Conservation (phyloP, 1,140 invertebrate species). For the Capitella teleta region DNA sequence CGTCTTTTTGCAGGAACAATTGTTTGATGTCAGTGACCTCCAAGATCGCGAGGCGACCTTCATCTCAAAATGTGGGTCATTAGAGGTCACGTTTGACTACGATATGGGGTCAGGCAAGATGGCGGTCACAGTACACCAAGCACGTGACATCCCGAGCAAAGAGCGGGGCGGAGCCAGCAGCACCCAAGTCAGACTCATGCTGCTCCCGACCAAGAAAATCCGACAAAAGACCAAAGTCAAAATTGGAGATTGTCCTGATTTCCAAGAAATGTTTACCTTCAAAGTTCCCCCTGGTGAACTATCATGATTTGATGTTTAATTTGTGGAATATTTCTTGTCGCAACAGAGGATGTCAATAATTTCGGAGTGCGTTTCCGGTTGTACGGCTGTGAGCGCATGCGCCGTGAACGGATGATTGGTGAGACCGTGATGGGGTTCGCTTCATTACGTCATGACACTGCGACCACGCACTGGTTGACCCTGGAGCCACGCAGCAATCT, state of each 20-base stretch:
- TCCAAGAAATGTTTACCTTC: conserved; percentile 82
- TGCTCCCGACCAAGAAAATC: conserved; percentile 81
- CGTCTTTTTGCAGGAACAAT: conserved; percentile 20
- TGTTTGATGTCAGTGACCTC: conserved; percentile 45
- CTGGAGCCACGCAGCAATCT: conserved; percentile 70
- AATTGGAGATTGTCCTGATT: conserved; percentile 75
- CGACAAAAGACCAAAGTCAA: conserved; percentile 85
- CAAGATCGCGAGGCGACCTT: conserved; percentile 33
- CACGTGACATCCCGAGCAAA: conserved; percentile 62
- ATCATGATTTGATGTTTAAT: not conserved
- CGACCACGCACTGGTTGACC: conserved; percentile 77
- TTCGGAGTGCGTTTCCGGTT: conserved; percentile 81
- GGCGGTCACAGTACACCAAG: conserved; percentile 78
- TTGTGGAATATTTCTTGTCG: not conserved
- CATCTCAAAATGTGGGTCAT: conserved; percentile 55
- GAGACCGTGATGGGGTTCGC: conserved; percentile 79
- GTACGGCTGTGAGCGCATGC: conserved; percentile 79
- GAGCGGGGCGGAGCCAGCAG: conserved; percentile 63
- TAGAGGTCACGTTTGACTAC: conserved; percentile 79
- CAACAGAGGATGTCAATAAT: conserved; percentile 74
- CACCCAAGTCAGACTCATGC: conserved; percentile 70
- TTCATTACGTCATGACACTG: conserved; percentile 71
- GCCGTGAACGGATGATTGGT: conserved; percentile 78
- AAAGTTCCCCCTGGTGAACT: conserved; percentile 71
- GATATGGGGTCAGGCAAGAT: conserved; percentile 78